A percentile compares a stretch with the other conserved stretches of the same genome.
phyloP scores from a whole-genome alignment of 2,113 vertebrate species.

The Psilopsiagon aymara region DNA sequence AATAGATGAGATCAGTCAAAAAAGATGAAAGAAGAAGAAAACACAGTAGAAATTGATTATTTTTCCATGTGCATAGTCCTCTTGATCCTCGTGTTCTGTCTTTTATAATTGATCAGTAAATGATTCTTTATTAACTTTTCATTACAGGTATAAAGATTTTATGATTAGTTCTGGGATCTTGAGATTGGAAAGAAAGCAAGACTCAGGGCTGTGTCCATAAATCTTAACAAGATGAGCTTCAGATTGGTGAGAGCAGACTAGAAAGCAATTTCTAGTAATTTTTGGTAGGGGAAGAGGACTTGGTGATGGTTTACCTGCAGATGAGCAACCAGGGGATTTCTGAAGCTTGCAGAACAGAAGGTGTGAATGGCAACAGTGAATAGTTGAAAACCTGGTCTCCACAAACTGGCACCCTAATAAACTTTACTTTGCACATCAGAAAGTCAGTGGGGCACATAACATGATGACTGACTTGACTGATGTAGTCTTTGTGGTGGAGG shows the following conservation, averaged over 20 bases:
- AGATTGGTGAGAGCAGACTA: neutral
- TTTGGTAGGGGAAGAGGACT: neutral
- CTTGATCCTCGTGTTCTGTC: neutral
- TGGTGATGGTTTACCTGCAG: neutral
- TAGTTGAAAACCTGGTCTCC: neutral
- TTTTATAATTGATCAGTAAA: neutral
- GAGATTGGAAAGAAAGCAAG: neutral
- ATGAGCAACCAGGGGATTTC: neutral
- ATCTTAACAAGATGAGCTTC: neutral
- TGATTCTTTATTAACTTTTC: neutral
- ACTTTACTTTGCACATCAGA: neutral
- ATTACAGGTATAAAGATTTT: neutral
- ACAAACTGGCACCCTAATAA: neutral
- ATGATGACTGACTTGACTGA: neutral
- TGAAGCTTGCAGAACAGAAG: neutral
- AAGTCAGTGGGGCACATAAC: neutral
- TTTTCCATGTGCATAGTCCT: neutral
- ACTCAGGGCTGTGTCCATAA: neutral
- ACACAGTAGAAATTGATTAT: neutral
- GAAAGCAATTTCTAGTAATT: neutral
- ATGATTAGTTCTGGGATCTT: neutral
- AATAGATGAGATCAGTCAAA: neutral
- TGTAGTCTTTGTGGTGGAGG: neutral
- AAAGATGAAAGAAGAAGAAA: slow-evolving; percentile 19
- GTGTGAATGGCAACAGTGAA: neutral